phyloP scores from a whole-genome alignment of 2,797 vertebrate species.

The Eospalax fontanierii region DNA sequence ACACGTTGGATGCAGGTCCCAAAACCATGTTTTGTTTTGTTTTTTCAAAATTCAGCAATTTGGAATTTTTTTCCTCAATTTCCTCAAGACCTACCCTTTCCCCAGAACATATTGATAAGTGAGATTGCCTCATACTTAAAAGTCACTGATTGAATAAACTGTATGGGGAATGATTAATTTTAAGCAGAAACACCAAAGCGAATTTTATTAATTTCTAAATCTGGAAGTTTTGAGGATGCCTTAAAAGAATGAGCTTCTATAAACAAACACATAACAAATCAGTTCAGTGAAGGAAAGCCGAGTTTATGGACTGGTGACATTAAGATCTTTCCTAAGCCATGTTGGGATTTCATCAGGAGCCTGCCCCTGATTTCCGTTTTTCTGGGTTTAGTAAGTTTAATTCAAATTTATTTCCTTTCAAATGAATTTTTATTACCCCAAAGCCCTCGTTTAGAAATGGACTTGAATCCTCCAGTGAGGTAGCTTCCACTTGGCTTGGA shows the following conservation, averaged over 20 bases:
- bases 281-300: background rate
- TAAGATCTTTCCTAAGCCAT: background rate
- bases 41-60: conserved; percentile 31
- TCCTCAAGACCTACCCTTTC: background rate
- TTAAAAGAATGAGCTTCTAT: background rate
- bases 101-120: conserved; percentile 25
- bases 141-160: background rate
- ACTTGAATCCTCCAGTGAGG: background rate
- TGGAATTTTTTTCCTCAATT: conserved; percentile 34
- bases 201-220: conserved; percentile 64
- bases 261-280: background rate
- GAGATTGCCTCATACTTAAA: conserved; percentile 1
- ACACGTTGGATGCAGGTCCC: conserved; percentile 40
- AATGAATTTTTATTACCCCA: conserved; percentile 62
- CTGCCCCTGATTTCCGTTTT: conserved; percentile 50
- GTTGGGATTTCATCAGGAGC: background rate
- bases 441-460: conserved; percentile 45
- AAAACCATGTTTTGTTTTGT: conserved; percentile 32
- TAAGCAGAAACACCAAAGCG: conserved; percentile 47
- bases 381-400: conserved; percentile 59
- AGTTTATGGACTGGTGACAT: background rate
- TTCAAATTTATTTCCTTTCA: conserved; percentile 67
- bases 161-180: conserved; percentile 47
- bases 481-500: background rate
- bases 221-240: background rate